phyloP scores from a whole-genome alignment of 2,113 vertebrate species.

The Bubo bubo region DNA sequence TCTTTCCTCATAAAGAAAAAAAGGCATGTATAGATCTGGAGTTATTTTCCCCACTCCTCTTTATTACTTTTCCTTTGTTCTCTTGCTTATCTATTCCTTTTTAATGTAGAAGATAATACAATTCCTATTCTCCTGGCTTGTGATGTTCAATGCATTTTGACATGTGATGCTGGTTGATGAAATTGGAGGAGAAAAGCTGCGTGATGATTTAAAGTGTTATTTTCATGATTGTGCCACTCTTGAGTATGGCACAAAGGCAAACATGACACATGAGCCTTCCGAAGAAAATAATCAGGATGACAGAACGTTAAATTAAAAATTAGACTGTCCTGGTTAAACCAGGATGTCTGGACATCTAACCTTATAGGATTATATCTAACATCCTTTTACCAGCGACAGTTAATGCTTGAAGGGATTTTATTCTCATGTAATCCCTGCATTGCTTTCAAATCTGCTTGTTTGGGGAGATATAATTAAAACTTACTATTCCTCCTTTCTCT shows the following conservation, averaged over 20 bases:
- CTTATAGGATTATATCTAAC: constrained; percentile 67
- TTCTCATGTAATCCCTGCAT: constrained; percentile 68
- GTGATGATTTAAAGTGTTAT: constrained; percentile 64
- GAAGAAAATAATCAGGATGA: constrained; percentile 67
- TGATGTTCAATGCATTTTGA: constrained; percentile 64
- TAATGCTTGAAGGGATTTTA: constrained; percentile 70
- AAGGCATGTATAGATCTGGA: constrained; percentile 40
- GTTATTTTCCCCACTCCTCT: constrained; percentile 27
- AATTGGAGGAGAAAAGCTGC: constrained; percentile 70
- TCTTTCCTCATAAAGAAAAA: constrained; percentile 16
- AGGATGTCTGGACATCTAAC: constrained; percentile 66
- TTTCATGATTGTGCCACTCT: constrained; percentile 64
- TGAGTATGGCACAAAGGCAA: constrained; percentile 57
- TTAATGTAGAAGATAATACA: constrained; percentile 63
- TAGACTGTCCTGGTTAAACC: constrained; percentile 66
- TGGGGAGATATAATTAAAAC: constrained; percentile 78
- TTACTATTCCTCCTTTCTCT: constrained; percentile 73
- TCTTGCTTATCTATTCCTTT: constrained; percentile 52
- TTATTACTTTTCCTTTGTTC: constrained; percentile 59
- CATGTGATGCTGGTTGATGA: constrained; percentile 60
- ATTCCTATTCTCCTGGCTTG: constrained; percentile 48
- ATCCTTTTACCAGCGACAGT: constrained; percentile 66
- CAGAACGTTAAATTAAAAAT: constrained; percentile 69
- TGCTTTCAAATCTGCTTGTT: constrained; percentile 75
- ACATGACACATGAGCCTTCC: constrained; percentile 49